Base-by-base conservation (phyloP, 1,140 invertebrate genomes). In the Magallana gigas region DNA sequence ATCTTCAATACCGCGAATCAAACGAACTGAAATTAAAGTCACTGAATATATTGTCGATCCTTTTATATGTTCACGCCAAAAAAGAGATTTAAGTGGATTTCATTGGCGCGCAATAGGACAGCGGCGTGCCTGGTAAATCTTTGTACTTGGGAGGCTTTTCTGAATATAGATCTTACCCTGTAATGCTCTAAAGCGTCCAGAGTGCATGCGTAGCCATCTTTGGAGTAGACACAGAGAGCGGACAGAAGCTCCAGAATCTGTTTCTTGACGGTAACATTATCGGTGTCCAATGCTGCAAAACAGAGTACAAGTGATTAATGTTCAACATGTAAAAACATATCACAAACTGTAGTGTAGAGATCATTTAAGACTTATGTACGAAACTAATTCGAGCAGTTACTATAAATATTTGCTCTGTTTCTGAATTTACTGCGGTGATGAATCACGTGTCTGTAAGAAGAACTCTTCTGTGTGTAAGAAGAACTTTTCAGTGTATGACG, bases 171-270 rank as follows among this genome's bases (percentile, higher is more conserved):
- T 48, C 68, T 91, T 92, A 95, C 95, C 93, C 95, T 94, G 83
- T 93, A 94, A 85, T 94, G 91, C 84, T 95, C 94, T 29, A 96
- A 86, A 1, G 95, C 94, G 76, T 95, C 93, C 57, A 96, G 85
- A 0, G 94, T 94, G 68, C 95, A 91, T 57, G 91, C 87, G 90
- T 95, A 95, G 7, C 96, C 96, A 68, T 95, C 92, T 59, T 91
- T 90, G 59, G 95, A 96, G 90, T 95, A 96, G 71, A 96, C 94
- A 88, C 95, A 95, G 7, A 96, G 91, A 1, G 95, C 95, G 59
- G 95, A 95, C 29, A 96, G 91, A 8, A 96, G 92, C 87, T 96
- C 95, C 86, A 96, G 95, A 11, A 96, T 94, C 91, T 96, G 95
- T 81, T 96, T 95, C 91, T 95, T 96, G 16, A 95, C 94, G 1